phyloP scores from a whole-genome alignment of 2,888 invertebrate genomes.

The Epirrhoe tristata region DNA sequence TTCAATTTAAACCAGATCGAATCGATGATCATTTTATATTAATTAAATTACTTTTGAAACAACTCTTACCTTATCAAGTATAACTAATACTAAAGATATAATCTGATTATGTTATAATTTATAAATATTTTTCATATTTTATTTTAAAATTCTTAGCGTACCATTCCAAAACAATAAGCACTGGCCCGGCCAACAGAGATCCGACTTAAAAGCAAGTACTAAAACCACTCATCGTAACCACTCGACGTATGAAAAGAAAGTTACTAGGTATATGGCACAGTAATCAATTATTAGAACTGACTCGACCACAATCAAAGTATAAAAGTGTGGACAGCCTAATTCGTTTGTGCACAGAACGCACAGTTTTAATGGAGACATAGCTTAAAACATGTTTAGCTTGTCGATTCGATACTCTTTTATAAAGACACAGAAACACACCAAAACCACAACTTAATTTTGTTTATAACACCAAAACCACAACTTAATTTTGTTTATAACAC shows the following conservation, averaged over 20 bases:
- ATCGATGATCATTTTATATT: neutral
- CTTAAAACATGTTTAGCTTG: neutral
- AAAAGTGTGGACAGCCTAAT: neutral
- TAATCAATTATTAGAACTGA: neutral
- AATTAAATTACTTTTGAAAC: neutral
- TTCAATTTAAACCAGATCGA: constrained; percentile 4
- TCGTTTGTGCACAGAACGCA: neutral
- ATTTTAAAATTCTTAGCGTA: neutral
- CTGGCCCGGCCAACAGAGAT: neutral
- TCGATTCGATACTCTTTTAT: neutral
- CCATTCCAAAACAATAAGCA: neutral
- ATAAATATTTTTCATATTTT: neutral
- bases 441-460: neutral
- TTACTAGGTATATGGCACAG: neutral
- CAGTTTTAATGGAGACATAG: neutral
- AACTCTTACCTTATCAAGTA: constrained; percentile 12
- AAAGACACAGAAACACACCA: constrained; percentile 1
- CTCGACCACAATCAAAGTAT: neutral
- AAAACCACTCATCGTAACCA: neutral
- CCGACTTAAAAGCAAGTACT: neutral
- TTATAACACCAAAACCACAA: neutral
- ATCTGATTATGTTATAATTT: constrained; percentile 9
- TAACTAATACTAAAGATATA: constrained; percentile 20
- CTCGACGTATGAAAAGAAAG: neutral
- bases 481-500: neutral